Base-by-base conservation (phyloP, 2,113 vertebrate species). In the Chauna torquata region DNA sequence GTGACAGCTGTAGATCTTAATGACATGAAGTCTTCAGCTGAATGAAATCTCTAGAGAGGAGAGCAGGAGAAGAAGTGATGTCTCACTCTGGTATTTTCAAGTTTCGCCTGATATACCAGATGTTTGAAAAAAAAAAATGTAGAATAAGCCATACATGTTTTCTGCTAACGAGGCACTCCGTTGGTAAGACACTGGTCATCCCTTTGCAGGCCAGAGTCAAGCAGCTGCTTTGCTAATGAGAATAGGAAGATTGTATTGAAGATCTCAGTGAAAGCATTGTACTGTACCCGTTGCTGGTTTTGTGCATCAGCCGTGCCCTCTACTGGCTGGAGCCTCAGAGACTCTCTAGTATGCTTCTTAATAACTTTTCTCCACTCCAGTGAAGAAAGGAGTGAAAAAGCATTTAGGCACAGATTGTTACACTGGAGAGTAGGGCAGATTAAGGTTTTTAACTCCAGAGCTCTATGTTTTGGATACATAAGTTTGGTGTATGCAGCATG, bases 221-320 rank as follows among this genome's bases (percentile, higher is more conserved):
- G 62, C 71, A 86, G 66, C 47, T 85, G 70, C 44, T 16, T 89
- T 80, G 28, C 74, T 88, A 44, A 66, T 44, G 50, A 40, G 66
- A 91, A 68, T 8, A 58, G 55, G 65, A 79, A 80, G 77, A 28
- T 6, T 6, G 32, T 7, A 22, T 11, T 91, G 75, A 95, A 54
- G 57, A 55, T 77, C 3, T 45, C 17, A 22, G 42, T 45, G 71
- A 47, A 40, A 92, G 45, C n/a, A 7, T 22, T 36, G 28, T 34
- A 16, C 40, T 0, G 12, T 7, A 15, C 38, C 34, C 3, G 0
- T 15, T 57, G 2, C 47, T 8, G 49, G 44, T 59, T 72, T 22
- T 40, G 3, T 47, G 84, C 20, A 0, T 59, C 54, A 1, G 45
- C 65, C 16, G 0, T 80, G 84, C 84, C 89, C 87, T 94, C 92